These are phyloP conservation scores for Ethmia dodecea DNA, from an alignment of 2,888 invertebrate species.

Conservation along the genomic window DNA sequence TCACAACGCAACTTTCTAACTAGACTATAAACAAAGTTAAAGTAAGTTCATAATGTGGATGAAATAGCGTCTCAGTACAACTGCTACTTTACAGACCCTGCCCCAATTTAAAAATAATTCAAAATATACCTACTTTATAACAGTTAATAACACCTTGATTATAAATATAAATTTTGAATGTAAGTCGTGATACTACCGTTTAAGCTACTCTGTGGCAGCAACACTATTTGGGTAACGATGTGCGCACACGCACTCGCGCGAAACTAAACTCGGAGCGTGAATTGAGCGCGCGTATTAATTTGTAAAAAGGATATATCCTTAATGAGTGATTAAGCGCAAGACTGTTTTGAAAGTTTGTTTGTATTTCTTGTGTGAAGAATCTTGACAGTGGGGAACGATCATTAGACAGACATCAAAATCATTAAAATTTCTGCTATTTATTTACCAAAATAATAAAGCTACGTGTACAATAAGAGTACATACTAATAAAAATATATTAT, in stretches of 20 bases:
- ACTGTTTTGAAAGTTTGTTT: conserved; percentile 19
- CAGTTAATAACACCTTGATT: no score
- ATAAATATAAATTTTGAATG: neutral
- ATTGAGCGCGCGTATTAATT: conserved; percentile 62
- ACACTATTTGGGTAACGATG: conserved; percentile 14
- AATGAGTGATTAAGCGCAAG: conserved; percentile 64
- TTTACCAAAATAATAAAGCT: no score
- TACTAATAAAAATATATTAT: no score
- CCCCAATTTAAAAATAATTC: neutral
- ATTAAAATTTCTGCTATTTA: no score
- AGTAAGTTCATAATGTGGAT: no score
- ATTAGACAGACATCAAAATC: no score
- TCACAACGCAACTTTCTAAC: neutral
- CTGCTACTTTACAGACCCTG: no score
- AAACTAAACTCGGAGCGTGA: conserved; percentile 42
- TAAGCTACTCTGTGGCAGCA: neutral
- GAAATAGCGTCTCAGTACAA: neutral
- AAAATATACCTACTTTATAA: neutral
- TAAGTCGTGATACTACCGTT: no score
- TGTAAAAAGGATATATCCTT: conserved; percentile 71
- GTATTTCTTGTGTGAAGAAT: no score
- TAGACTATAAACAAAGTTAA: neutral
- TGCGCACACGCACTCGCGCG: conserved; percentile 33
- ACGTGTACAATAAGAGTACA: no score
- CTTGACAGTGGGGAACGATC: no score